phyloP scores from a whole-genome alignment of 2,888 invertebrate species.

The Nyleta sp. region DNA sequence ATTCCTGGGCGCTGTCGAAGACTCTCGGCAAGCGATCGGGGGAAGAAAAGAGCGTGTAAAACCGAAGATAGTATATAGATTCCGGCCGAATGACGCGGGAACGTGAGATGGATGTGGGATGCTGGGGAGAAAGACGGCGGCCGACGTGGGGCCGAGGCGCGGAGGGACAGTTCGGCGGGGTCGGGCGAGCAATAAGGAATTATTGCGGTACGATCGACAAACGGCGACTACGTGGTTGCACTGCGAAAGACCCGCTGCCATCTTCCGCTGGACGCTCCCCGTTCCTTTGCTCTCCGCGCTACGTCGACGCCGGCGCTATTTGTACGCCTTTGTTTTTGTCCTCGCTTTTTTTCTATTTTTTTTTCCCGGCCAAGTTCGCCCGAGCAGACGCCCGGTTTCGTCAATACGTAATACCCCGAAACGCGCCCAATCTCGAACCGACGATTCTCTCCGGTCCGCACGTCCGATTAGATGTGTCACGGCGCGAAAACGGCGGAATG shows the following conservation, averaged over 20 bases:
- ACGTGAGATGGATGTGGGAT: conserved; percentile 69
- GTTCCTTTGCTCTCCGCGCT: conserved; percentile 33
- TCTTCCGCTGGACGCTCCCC: conserved; percentile 61
- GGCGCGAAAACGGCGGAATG: background rate
- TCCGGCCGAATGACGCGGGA: conserved; percentile 61
- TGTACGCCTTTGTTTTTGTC: conserved; percentile 61
- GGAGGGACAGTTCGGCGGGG: conserved; percentile 64
- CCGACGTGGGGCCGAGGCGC: conserved; percentile 66
- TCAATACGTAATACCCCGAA: conserved; percentile 42
- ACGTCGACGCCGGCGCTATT: conserved; percentile 61
- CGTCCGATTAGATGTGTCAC: conserved; percentile 66
- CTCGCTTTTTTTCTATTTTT: conserved; percentile 32
- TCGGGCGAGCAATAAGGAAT: conserved; percentile 82
- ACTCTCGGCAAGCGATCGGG: conserved; percentile 63
- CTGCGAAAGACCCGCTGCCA: conserved; percentile 76
- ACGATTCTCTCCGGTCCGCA: conserved; percentile 67
- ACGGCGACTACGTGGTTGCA: conserved; percentile 82
- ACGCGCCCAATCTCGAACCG: conserved; percentile 51
- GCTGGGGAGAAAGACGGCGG: conserved; percentile 48
- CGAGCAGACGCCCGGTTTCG: conserved; percentile 19
- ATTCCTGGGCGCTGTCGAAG: conserved; percentile 53
- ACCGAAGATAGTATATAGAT: conserved; percentile 63
- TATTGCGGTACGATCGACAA: conserved; percentile 83
- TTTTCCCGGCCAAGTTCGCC: conserved; percentile 8
- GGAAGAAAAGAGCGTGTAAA: conserved; percentile 64